These are phyloP conservation scores for Catostylus mosaicus DNA, from an alignment of 30 jellyfish, hydroid and myxozoan species.

Conservation along the genomic window DNA sequence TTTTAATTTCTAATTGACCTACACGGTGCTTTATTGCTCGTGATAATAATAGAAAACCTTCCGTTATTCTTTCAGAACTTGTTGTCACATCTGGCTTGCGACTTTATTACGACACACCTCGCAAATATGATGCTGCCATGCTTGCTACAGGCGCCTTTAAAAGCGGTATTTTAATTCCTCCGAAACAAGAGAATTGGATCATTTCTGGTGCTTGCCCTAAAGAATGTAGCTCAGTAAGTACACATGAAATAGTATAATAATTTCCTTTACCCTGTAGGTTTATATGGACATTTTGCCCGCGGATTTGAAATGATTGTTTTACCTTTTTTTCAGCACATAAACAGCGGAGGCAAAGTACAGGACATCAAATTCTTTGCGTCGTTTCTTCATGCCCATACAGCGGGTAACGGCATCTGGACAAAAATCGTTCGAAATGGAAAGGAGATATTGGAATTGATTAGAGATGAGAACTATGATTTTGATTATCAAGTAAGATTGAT, in stretches of 20 bases:
- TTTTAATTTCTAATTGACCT: too few relatives aligned
- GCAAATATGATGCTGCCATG: constrained; percentile 50
- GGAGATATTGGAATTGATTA: constrained; percentile 38
- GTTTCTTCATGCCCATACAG: constrained; percentile 62
- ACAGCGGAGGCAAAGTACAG: too few relatives aligned
- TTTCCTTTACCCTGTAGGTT: too few relatives aligned
- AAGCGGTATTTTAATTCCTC: constrained; percentile 9
- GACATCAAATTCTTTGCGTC: constrained; percentile 66
- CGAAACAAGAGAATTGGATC: constrained; percentile 45
- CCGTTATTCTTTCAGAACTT: background rate
- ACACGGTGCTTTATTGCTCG: too few relatives aligned
- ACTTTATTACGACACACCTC: constrained; percentile 49
- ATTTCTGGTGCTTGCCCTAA: constrained; percentile 25
- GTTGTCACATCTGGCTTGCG: constrained; percentile 47
- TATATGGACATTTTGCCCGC: too few relatives aligned
- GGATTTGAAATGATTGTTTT: too few relatives aligned
- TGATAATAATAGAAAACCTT: too few relatives aligned
- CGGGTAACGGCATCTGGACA: constrained; percentile 69
- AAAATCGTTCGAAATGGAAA: constrained; percentile 55
- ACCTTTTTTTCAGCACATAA: too few relatives aligned
- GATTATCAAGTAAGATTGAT: constrained; percentile 61
- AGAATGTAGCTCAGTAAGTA: constrained; percentile 28
- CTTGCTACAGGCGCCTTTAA: constrained; percentile 25
- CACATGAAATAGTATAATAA: too few relatives aligned
- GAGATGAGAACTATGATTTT: constrained; percentile 59